These are phyloP conservation scores for Drosophila truncata DNA, from an alignment of 1,140 invertebrate genomes.

Conservation along the genomic window DNA sequence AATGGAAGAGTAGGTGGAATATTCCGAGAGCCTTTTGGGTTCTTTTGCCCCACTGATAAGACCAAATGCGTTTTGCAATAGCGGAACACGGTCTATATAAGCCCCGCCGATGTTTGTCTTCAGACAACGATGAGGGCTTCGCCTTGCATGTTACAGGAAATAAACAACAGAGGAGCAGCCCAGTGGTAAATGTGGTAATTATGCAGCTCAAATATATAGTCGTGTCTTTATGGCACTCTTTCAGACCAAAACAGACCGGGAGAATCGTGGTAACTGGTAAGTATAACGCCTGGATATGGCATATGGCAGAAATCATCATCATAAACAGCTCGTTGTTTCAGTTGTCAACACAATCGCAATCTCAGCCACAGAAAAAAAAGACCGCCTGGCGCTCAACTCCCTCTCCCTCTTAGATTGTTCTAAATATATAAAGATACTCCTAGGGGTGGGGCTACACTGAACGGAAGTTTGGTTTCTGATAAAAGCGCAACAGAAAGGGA, in stretches of 20 bases:
- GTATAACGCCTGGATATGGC: conserved; percentile 41
- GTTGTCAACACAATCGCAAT: conserved; percentile 59
- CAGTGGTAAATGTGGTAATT: conserved; percentile 57
- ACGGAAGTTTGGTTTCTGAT: conserved; percentile 74
- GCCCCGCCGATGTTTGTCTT: conserved; percentile 53
- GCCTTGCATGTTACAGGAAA: conserved; percentile 77
- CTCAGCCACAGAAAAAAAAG: conserved; percentile 45
- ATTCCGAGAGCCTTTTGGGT: conserved; percentile 39
- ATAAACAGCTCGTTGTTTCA: conserved; percentile 50
- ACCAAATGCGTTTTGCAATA: conserved; percentile 77
- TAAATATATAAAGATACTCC: conserved; percentile 13
- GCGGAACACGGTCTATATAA: conserved; percentile 44
- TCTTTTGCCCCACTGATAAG: conserved; percentile 53
- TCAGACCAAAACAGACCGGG: conserved; percentile 15
- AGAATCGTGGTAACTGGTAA: conserved; percentile 18
- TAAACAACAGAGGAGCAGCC: conserved; percentile 50
- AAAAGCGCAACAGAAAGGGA: conserved; percentile 35
- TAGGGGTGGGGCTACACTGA: conserved; percentile 52
- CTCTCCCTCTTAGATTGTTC: conserved; percentile 1
- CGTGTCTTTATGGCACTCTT: conserved; percentile 50
- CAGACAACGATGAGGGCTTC: conserved; percentile 23
- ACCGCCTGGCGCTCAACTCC: conserved; percentile 65
- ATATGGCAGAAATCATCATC: conserved; percentile 70
- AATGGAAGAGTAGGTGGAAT: conserved; percentile 16
- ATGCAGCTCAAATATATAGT: conserved; percentile 46